phyloP scores from a whole-genome alignment of 2,113 vertebrate species.

The Poeciliopsis occidentalis region DNA sequence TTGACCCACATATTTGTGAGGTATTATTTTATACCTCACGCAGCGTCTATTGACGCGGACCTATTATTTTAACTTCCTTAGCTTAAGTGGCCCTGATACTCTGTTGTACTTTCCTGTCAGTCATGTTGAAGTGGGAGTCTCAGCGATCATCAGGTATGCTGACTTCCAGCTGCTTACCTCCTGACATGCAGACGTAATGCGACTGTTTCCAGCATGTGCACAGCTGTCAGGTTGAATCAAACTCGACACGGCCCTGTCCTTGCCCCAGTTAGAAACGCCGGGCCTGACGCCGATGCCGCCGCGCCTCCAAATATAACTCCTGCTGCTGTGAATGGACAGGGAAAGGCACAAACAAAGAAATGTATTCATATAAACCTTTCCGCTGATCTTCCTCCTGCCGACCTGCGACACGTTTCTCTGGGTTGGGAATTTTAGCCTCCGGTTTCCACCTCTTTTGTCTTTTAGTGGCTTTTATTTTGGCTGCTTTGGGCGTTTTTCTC shows the following conservation, averaged over 20 bases:
- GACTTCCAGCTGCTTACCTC: conserved; percentile 47
- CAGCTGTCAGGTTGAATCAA: conserved; percentile 67
- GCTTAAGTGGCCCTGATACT: too few species aligned
- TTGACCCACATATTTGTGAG: too few species aligned
- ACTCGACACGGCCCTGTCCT: conserved; percentile 40
- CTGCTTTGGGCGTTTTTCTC: conserved; percentile 12
- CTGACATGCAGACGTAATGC: conserved; percentile 43
- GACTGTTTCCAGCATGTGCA: conserved; percentile 41
- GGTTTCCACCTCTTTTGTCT: conserved; percentile 14
- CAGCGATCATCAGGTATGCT: conserved; percentile 41
- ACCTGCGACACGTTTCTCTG: not conserved
- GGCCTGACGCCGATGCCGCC: conserved; percentile 28
- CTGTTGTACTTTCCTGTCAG: too few species aligned
- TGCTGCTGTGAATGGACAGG: conserved; percentile 50
- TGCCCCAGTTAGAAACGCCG: conserved; percentile 54
- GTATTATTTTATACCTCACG: too few species aligned
- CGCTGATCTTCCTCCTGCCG: conserved; percentile 2
- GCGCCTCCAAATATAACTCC: conserved; percentile 63
- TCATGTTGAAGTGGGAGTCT: conserved; percentile 1
- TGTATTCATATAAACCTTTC: conserved; percentile 1
- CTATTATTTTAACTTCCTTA: too few species aligned
- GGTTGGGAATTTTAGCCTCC: not conserved
- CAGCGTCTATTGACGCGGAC: too few species aligned
- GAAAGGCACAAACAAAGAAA: conserved; percentile 36
- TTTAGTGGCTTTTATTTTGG: conserved; percentile 3